Evolutionary conservation across 2,888 invertebrate species (phyloP).

Genomic region (Ophraella communa): DNA sequence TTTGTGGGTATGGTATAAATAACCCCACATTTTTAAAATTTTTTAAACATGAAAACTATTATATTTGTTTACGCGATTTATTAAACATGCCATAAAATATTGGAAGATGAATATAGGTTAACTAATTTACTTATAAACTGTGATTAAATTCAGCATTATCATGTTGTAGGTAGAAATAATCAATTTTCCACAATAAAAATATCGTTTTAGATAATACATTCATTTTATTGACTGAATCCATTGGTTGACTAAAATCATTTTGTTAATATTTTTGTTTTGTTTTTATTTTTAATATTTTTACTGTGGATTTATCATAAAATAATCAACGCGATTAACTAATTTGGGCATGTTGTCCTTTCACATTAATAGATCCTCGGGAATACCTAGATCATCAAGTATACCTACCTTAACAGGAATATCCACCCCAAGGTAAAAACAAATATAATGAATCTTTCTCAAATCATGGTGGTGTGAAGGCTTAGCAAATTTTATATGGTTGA

Average conservation of each 20-base stretch:
- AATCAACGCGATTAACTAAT: conserved; percentile 43
- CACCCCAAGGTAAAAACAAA: conserved; percentile 72
- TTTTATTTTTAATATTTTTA: neutral
- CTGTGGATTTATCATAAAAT: conserved; percentile 8
- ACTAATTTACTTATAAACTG: neutral
- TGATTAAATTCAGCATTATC: neutral
- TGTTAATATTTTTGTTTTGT: no score
- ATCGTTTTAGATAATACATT: neutral
- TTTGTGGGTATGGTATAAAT: no score
- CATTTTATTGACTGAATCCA: neutral
- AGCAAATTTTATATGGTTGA: neutral
- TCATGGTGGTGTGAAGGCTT: conserved; percentile 12
- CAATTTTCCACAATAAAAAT: conserved; percentile 6
- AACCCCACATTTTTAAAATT: neutral
- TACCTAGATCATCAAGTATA: conserved; percentile 90
- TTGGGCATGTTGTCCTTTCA: conserved; percentile 52
- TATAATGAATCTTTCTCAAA: conserved; percentile 1
- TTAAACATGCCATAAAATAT: neutral
- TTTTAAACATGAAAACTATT: neutral
- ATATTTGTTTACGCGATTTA: neutral
- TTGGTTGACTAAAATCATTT: no score
- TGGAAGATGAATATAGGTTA: neutral
- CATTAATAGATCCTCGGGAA: conserved; percentile 69
- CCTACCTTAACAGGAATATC: conserved; percentile 80
- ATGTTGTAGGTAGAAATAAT: conserved; percentile 18